Conservation (phyloP, 1,140 invertebrate species). For the Neuroterus valhalla region DNA sequence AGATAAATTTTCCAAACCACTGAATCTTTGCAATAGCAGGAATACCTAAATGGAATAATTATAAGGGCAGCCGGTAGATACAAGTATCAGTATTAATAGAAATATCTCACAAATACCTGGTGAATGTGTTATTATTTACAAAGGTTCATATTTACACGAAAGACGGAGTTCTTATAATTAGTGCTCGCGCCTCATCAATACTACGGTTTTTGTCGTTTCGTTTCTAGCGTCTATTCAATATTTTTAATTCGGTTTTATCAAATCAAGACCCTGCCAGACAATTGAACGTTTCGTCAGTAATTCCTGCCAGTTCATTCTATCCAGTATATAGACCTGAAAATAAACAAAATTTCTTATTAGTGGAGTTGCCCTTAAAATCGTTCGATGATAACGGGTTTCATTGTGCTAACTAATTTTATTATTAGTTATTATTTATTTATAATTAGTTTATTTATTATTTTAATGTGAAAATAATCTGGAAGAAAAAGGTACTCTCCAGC, state of each 20-base stretch:
- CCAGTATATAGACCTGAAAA: conserved; percentile 66
- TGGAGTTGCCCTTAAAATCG: conserved; percentile 53
- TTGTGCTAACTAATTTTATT: too few species aligned
- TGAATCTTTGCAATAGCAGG: too few species aligned
- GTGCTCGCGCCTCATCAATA: neutral
- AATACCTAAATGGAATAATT: too few species aligned
- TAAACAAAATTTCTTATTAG: conserved; percentile 59
- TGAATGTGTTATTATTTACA: neutral
- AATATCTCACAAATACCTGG: neutral
- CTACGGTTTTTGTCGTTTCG: neutral
- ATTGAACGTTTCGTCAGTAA: conserved; percentile 68
- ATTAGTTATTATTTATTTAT: too few species aligned
- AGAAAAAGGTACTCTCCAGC: too few species aligned
- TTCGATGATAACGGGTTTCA: neutral
- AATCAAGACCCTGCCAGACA: conserved; percentile 62
- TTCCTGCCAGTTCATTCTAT: conserved; percentile 67
- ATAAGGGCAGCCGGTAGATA: too few species aligned
- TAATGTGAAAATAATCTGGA: too few species aligned
- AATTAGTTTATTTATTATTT: too few species aligned
- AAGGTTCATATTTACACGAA: neutral
- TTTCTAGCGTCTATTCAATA: neutral
- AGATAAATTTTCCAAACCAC: too few species aligned
- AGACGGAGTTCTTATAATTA: neutral
- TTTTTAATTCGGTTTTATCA: conserved; percentile 36
- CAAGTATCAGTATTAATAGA: conserved; percentile 16